Evolutionary conservation across 2,797 vertebrate genomes (phyloP), one percentile per base, ranked within the genome.

Genomic region (Rhodeus uyekii): DNA sequence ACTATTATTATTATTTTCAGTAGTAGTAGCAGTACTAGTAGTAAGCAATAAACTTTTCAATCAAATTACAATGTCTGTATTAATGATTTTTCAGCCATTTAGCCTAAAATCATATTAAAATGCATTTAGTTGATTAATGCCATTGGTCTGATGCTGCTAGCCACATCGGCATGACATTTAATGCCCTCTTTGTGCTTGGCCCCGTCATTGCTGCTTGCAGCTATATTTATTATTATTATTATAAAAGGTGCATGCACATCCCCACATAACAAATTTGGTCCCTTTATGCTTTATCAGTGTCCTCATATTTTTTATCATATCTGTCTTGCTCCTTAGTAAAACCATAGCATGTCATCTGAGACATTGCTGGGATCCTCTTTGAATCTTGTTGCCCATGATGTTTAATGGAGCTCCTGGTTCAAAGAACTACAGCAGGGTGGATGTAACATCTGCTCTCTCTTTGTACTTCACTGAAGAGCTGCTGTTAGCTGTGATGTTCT

Each of bases 401-500:
- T 60, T 39, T 69, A 58, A 58, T 32, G 50, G 12, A 71, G 13
- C 19, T 42, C 29, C 19, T 50, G 34, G 34, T 72, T 71, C 67
- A 61, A 46, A 80, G 39, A 80, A 16, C 68, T 63, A 48, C 78
- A 80, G 38, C 53, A 24, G 53, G 27, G 36, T 18, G 39, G 27
- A 61, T 46, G 53, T 80, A 71, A 60, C 67, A 80, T 63, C 9
- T 2, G 3, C 48, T 80, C 38, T 34, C 53, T 72, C 55, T 72
- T 46, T 72, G 69, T 34, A 38, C 53, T 27, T 42, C 19, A 0
- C 58, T 34, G 55, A 61, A 46, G 78, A 71, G 65, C 27, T 44
- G 61, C 46, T 78, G 46, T 78, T 78, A 68, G 64, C n/a, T 53
- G 63, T 50, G 46, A 38, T 69, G 50, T 69, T 80, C 78, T 55